phyloP scores from a whole-genome alignment of 2,113 vertebrate species.

The Sapayoa aenigma region DNA sequence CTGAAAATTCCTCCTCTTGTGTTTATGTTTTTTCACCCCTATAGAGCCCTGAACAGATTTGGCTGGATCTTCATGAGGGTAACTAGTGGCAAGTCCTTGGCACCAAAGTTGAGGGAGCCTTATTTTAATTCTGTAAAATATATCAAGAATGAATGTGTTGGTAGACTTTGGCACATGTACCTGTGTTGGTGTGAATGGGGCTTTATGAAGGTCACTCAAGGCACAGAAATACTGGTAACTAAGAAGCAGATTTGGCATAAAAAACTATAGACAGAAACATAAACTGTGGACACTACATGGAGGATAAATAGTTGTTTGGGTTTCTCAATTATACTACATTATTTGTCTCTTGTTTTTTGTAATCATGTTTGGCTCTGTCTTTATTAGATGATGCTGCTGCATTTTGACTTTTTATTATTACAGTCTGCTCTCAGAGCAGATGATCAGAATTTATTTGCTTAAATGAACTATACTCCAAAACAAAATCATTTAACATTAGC shows the following conservation, averaged over 20 bases:
- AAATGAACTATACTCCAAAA: neutral
- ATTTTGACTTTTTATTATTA: neutral
- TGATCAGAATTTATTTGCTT: neutral
- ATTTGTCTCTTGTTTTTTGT: neutral
- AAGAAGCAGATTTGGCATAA: neutral
- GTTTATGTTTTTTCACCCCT: accelerated
- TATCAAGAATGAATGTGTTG: accelerated
- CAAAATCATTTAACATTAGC: neutral
- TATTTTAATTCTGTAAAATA: neutral
- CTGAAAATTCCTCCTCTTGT: neutral
- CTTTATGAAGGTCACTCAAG: neutral
- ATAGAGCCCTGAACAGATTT: neutral
- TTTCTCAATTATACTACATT: neutral
- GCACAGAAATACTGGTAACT: neutral
- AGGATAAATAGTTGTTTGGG: neutral
- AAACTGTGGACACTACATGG: neutral
- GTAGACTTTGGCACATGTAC: neutral
- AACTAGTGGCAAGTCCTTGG: neutral
- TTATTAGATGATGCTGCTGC: neutral
- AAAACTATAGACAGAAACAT: neutral
- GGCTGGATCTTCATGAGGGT: neutral
- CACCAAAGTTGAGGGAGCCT: neutral
- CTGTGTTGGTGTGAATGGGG: neutral
- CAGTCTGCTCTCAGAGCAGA: neutral
- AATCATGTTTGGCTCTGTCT: neutral